Conservation (phyloP, 2,113 vertebrate genomes). For the Dolichotis patagonum region DNA sequence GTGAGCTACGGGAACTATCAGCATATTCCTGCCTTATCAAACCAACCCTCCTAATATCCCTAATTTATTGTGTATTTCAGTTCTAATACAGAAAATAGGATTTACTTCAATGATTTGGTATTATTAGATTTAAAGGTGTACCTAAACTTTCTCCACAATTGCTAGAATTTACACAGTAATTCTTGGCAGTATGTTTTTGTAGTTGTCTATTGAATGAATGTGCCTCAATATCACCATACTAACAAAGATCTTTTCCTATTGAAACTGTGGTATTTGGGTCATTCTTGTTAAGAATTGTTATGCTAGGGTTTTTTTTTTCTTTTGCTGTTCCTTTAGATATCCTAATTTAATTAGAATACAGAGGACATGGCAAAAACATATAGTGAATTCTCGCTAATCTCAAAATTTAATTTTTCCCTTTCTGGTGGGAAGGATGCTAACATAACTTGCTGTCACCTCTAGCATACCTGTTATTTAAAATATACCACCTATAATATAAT, state of each 20-base stretch:
- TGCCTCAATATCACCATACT: neutral
- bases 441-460: neutral
- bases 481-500: slow-evolving; percentile 11
- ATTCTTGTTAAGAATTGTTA: slow-evolving; percentile 40
- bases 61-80: neutral
- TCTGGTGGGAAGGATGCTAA: neutral
- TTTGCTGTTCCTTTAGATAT: neutral
- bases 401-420: slow-evolving; percentile 39
- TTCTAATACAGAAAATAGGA: neutral
- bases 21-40: neutral
- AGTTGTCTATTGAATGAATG: neutral
- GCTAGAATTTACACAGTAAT: slow-evolving; percentile 12
- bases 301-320: neutral
- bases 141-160: slow-evolving; percentile 36
- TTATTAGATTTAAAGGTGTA: slow-evolving; percentile 24
- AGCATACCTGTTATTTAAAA: slow-evolving; percentile 59
- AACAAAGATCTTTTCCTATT: slow-evolving; percentile 20
- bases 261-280: neutral
- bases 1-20: neutral
- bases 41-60: neutral
- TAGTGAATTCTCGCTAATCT: slow-evolving; percentile 49
- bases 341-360: slow-evolving; percentile 36
- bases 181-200: slow-evolving; percentile 35
- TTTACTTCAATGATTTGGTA: slow-evolving; percentile 15
- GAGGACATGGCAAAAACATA: neutral